phyloP scores from a whole-genome alignment of 37 sponge, comb jelly and placozoan species.

The Chondrilla cf. caribensis region DNA sequence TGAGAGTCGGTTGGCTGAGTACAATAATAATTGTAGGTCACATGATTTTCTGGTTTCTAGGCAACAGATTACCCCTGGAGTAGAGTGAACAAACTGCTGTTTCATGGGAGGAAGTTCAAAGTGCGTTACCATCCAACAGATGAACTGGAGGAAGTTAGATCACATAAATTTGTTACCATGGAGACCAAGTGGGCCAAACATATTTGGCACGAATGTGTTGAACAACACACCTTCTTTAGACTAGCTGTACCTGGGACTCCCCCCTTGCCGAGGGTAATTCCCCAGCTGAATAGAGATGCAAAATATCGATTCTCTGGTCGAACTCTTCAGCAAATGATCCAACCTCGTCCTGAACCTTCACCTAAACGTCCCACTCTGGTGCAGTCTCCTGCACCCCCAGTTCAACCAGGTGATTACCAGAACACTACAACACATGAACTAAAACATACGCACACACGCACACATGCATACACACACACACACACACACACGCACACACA shows the following conservation, averaged over 20 bases:
- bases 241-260: constrained; percentile 13
- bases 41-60: background rate
- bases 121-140: constrained; percentile 47
- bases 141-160: constrained; percentile 1
- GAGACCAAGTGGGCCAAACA: constrained; percentile 46
- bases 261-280: background rate
- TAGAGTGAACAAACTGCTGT: constrained; percentile 60
- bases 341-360: background rate
- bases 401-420: background rate
- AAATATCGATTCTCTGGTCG: constrained; percentile 66
- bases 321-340: constrained; percentile 43
- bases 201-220: constrained; percentile 77
- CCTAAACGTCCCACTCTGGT: background rate
- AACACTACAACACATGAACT: no score
- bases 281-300: constrained; percentile 28
- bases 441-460: background rate
- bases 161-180: background rate
- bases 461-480: background rate
- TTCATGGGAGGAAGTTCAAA: constrained; percentile 53
- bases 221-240: constrained; percentile 86
- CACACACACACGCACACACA: background rate
- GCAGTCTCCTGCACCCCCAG: background rate
- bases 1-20: background rate
- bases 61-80: constrained; percentile 46
- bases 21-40: no score